Conservation (phyloP, 2,797 vertebrate species). For the Dallia pectoralis region DNA sequence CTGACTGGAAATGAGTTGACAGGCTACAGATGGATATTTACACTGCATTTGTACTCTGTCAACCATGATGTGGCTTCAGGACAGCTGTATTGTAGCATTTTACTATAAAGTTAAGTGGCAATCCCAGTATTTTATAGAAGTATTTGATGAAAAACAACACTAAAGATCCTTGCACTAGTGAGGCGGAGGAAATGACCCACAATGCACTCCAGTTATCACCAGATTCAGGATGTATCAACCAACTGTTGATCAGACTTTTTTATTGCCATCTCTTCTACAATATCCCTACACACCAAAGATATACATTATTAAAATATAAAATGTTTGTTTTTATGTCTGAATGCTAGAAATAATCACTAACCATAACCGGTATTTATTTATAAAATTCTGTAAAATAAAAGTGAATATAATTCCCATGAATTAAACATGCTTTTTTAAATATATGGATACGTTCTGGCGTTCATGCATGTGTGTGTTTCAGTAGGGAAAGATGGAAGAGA, state of each 20-base stretch:
- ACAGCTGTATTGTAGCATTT: conserved; percentile 57
- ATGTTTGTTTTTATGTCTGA: conserved; percentile 23
- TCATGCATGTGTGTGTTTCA: too few relatives aligned
- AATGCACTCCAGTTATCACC: neutral
- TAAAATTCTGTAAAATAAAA: conserved; percentile 34
- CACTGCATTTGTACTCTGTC: conserved; percentile 3
- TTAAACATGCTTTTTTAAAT: conserved; percentile 51
- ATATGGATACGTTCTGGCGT: too few relatives aligned
- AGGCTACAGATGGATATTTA: too few relatives aligned
- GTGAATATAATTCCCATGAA: conserved; percentile 22
- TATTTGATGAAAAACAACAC: neutral
- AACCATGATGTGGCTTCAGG: conserved; percentile 39
- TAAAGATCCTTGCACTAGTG: neutral
- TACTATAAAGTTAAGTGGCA: conserved; percentile 13
- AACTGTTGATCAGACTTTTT: neutral
- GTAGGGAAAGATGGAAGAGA: too few relatives aligned
- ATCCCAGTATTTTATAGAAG: neutral
- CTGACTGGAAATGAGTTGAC: too few relatives aligned
- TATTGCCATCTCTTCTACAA: neutral
- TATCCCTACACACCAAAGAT: conserved; percentile 17
- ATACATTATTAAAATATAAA: conserved; percentile 9
- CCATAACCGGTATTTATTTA: conserved; percentile 51
- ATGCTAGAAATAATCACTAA: conserved; percentile 48
- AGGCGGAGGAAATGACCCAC: neutral
- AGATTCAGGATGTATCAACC: conserved; percentile 3